Evolutionary conservation across 2,113 vertebrate genomes (phyloP), one percentile per base, ranked within the genome.

Genomic region (Ciconia boyciana): DNA sequence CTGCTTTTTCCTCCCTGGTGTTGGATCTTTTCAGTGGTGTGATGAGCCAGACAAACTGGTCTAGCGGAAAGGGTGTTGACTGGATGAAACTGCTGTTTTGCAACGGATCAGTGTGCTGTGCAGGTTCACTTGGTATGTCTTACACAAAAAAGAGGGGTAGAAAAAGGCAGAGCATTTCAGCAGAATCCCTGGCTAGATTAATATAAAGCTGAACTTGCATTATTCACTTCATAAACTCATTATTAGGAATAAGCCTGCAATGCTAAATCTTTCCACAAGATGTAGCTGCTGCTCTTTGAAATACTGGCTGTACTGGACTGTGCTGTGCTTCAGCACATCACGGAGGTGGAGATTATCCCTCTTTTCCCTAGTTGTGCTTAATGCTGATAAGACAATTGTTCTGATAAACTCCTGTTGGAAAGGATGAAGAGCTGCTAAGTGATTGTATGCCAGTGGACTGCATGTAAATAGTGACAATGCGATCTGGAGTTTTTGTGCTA

Each of bases 211-310:
- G 34, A 54, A 28, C 10, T 41, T 36, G 12, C 15, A 0, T 21
- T 24, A 11, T 5, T 3, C 21, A 16, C 17, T 17, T 10, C 3
- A 11, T 41, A 14, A 52, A 55, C 6, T n/a, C 1, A 0, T 20
- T 20, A 4, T 31, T 34, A 3, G 21, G 34, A 13, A 13, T 26
- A 51, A 72, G 1, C 39, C 46, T 86, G 94, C 51, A 74, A 18
- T 86, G 34, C 43, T 41, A 10, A 32, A 32, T 19, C 13, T 55
- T 66, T n/a, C 96, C 96, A 94, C 88, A 22, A 92, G 96, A 32
- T 93, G 96, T 65, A 55, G 96, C 92, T 96, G 83, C 90, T 94
- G 76, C 64, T 41, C 75, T 93, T 88, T 43, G 28, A 43, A 57
- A 83, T 22, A 7, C 0, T 8, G 7, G 9, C 20, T 60, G 39